Base-by-base conservation (phyloP, 2,888 invertebrate species). In the Hirtodrosophila cameraria region DNA sequence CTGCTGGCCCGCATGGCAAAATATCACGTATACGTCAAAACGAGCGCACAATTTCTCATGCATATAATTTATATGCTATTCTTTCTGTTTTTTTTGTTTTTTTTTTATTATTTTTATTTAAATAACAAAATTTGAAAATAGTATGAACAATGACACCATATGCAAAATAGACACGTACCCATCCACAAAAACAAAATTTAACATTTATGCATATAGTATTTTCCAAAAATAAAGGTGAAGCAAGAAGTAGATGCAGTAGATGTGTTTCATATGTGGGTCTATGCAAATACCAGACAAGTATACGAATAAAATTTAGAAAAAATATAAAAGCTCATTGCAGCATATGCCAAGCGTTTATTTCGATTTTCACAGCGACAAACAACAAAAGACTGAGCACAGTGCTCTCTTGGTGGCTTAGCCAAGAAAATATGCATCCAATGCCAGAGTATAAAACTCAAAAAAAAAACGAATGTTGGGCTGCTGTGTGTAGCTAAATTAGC, bases 221-320 rank as follows among this genome's bases (percentile, higher is more conserved):
- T 68, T 74, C 46, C 62, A 69, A 85, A 85, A 85, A 85, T 70
- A 77, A 77, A 80, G 74, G 62, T 63, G 63, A 65, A 67, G 41
- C n/a, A n/a, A n/a, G n/a, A n/a, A 80, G 67, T 48, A n/a, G n/a
- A 57, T 59, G 57, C 46, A 48, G 33, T 3, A 20, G 20, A 25
- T 27, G 7, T 23, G 31, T 18, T 13, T 28, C 15, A 18, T 42
- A 15, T 53, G 41, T 52, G 48, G 52, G 23, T 23, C 36, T 71
- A 75, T 71, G 76, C 62, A 67, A 67, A 75, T 71, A 54, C 35
- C 72, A 23, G 41, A 30, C 55, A 38, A 49, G 35, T 36, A 63
- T 36, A 45, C 27, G 25, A 16, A 18, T 45, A 11, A 23, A 33
- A 63, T 45, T 59, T 15, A 28, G 11, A 25, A 7, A 36, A 18